Base-by-base conservation (phyloP, 2,113 vertebrate species). In the Murina feae region DNA sequence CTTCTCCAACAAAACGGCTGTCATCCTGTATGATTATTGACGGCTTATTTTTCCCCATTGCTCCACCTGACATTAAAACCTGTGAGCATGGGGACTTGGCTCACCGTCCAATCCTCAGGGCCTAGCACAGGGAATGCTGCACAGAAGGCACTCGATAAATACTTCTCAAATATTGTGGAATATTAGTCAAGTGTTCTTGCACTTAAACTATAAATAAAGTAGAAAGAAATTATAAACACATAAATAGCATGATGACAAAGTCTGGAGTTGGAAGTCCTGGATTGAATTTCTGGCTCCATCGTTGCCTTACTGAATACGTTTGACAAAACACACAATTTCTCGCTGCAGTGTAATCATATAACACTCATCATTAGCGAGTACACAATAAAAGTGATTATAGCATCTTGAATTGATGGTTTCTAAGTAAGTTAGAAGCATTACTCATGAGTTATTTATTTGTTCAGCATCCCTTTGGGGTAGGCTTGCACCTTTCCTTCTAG, bases 301-400 rank as follows among this genome's bases (percentile, higher is more conserved):
- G 2, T 87, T 78, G 86, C 63, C 32, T 90, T 87, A 11, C 35
- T 89, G 75, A 80, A 92, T 89, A 44, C 30, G 53, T 89, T 81
- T 91, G 69, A 95, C 53, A 81, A 94, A 87, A 85, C 49, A 79
- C 30, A 49, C 83, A 79, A 44, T 75, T 91, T 96, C 78, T 94
- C 58, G 69, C 66, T 82, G 7, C 71, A 89, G 58, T 60, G 17
- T 89, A 90, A 74, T 68, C 53, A 37, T 47, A 2, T 71, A 84
- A 89, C 63, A 88, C 65, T 89, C 82, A 69, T 78, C 58, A 32
- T 94, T 81, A 55, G 42, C 55, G 65, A 65, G 47, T 20, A 69
- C 4, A 71, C 23, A 32, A 42, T 89, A 84, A 93, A 94, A 94
- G 49, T 84, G 74, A 84, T 53, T 74, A 30, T 55, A 66, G 5